Evolutionary conservation across 2,797 vertebrate species (phyloP), one percentile per base, ranked within the genome.

Genomic region (Typhlichthys eigenmanni): DNA sequence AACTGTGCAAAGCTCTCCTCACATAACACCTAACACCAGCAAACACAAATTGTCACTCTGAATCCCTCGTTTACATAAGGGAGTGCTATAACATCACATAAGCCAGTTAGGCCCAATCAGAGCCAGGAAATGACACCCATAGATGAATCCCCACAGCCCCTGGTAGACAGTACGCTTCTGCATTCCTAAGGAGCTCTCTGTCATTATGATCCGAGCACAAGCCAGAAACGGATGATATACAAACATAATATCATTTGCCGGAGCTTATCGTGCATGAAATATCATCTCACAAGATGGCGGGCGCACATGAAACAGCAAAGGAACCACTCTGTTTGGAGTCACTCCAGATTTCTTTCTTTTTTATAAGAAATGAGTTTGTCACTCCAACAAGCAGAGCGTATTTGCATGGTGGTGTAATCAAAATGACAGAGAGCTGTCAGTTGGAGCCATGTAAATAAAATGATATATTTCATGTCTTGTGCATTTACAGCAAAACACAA

Each of bases 181-280:
- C 79, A 76, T 85, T 83, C 74, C 69, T 79, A 70, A 85, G 80
- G 77, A 83, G 72, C 72, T 66, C 86, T 87, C 85, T 12, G 55
- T 91, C 88, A 88, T 83, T 81, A 75, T 81, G 69, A 90, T 88
- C 84, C 60, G 74, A 79, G 69, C 79, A 80, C 66, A 71, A 4
- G 57, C 71, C 82, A 82, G 68, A 78, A 88, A 83, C 68, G 76
- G 79, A 85, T 82, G 81, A 83, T 84, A 85, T 77, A 79, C 72
- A 85, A 88, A 86, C 84, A 84, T 81, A 81, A 88, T 81, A 85
- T 80, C 56, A 85, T 87, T 85, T 83, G 74, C 83, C 63, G 55
- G 56, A 59, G 67, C 68, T 80, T 64, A 76, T 79, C 76, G 76
- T 83, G 84, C 82, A 75, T 84, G 77, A 84, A 88, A 87, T 80